These are phyloP conservation scores for Hydrochoerus hydrochaeris DNA, from an alignment of 2,113 vertebrate species.

Conservation along the genomic window DNA sequence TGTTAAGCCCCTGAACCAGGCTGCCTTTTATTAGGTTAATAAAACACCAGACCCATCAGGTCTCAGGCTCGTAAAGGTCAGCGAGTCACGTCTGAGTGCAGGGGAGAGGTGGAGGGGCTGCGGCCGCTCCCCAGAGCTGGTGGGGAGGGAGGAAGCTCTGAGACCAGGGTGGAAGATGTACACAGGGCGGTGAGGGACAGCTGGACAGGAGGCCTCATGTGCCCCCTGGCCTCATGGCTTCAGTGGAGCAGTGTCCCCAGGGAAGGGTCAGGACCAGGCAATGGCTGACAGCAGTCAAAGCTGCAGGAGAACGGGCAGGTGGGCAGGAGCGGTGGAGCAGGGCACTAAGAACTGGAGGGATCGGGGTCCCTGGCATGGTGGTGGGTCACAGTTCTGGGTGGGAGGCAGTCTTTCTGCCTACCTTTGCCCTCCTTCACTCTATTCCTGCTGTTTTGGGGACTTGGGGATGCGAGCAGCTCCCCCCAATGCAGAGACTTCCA, in stretches of 20 bases:
- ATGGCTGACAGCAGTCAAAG: not conserved
- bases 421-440: not conserved
- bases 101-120: slow-evolving; percentile 44
- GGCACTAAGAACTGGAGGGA: not conserved
- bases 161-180: not conserved
- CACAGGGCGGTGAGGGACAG: not conserved
- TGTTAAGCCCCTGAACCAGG: slow-evolving; percentile 78
- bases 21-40: slow-evolving; percentile 84
- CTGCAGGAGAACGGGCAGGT: not conserved
- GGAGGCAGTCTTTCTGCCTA: not conserved
- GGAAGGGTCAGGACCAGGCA: not conserved
- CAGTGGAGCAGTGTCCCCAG: not conserved
- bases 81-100: slow-evolving; percentile 75
- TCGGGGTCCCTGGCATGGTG: not conserved
- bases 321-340: not conserved
- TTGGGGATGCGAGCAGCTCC: not conserved
- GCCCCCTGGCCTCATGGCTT: not conserved
- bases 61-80: slow-evolving; percentile 82
- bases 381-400: not conserved
- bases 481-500: not conserved
- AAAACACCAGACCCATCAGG: slow-evolving; percentile 83
- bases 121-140: not conserved
- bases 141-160: not conserved
- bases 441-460: not conserved
- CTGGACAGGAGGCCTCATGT: not conserved